Base-by-base conservation (phyloP, 2,113 vertebrate species). In the Tringa solitaria region DNA sequence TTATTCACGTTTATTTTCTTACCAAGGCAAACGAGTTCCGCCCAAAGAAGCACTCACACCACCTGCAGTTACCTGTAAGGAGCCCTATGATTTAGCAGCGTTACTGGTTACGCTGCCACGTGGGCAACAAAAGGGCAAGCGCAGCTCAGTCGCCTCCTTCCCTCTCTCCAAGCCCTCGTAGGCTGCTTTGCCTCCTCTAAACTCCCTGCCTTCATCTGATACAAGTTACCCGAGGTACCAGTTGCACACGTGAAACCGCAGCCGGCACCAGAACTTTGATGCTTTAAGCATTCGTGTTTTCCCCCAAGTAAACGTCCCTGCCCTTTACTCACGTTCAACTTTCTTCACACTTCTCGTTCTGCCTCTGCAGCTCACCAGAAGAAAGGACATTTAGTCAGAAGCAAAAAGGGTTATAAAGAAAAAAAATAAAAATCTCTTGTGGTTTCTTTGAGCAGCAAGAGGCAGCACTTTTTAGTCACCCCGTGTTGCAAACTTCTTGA, bases 201-300 rank as follows among this genome's bases (percentile, higher is more conserved):
- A 60, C 3, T n/a, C 56, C 69, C 54, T 32, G 26, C 48, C 41
- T 65, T 45, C 12, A 50, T 28, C 64, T 28, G 60, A 4, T 1
- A 8, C 7, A 18, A 23, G 60, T 21, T 2, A 45, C 94, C 39
- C 7, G 1, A 45, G 37, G 45, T 56, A 54, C 70, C 70, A 28
- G 43, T 0, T 4, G 17, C 5, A 16, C 87, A 43, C 4, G 2
- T 28, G n/a, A 70, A 86, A 50, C 32, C 50, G 5, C 65, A 74
- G 73, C 57, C 0, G 0, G 35, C 67, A 21, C 59, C 4, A 1
- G 10, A 67, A 18, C 26, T 72, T 39, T 1, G 41, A 51, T n/a
- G 84, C 45, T 93, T 59, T 17, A n/a, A 92, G 79, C 60, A 23
- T 46, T 48, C 35, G 8, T 28, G 0, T 87, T 83, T 72, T 12